Evolutionary conservation across 2,888 invertebrate species (phyloP), one percentile per base, ranked within the genome.

Genomic region (Ligdia adustata): DNA sequence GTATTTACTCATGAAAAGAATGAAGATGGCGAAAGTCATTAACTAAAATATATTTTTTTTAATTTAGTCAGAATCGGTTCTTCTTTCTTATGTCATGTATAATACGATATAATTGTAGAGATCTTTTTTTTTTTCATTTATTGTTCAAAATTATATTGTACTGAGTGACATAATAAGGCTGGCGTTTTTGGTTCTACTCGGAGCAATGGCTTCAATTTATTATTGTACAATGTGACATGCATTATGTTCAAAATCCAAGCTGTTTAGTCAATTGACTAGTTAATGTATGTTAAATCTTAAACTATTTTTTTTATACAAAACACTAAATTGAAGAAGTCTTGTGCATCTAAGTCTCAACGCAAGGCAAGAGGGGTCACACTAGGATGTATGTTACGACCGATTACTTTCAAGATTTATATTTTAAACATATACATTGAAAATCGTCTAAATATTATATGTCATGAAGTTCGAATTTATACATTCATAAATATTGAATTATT

Each of bases 251-350:
- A 63, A 58, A 69, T 57, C 51, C 64, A 75, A 78, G 72, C 68
- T 58, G 63, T 70, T 63, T 72, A 76, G 80, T 82, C 81, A 61
- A 64, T 62, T 79, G 79, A 83, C 82, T 82, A 81, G 79, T 74
- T 68, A 69, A 65, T 22, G 22, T 22, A 63, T 70, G 64, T 61
- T 43, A 48, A 28, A 34, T 33, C 48, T 49, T 49, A 49, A 14
- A 18, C 48, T 43, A 49, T 43, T 38, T 42, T 40, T n/a, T 46
- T 38, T 42, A 48, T 32, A 48, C 29, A 48, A 47, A 40, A 28
- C 37, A 33, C 42, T 71, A 57, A 60, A 55, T 65, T 62, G 69
- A 75, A n/a, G n/a, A n/a, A 76, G 75, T 81, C 73, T 84, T 83
- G 80, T 82, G 83, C 83, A 79, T 76, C 69, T 76, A 75, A 71